Evolutionary conservation across 2,113 vertebrate species (phyloP).

Genomic region (Phylloscopus whistleri): DNA sequence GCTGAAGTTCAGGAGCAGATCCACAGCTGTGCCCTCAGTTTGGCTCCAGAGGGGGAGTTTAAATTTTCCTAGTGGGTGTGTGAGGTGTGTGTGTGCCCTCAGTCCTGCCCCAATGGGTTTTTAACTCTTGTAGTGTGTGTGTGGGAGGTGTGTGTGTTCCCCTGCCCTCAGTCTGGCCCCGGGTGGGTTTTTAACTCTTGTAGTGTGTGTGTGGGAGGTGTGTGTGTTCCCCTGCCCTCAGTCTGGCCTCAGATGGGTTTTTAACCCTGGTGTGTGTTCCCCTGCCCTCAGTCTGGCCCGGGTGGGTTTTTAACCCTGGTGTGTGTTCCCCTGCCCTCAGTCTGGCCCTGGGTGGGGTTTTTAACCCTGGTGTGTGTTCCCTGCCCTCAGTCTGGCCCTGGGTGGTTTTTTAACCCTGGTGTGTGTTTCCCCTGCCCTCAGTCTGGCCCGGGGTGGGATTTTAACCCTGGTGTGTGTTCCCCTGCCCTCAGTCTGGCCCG

Average conservation of each 20-base stretch:
- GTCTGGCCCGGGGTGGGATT: constrained; percentile 53
- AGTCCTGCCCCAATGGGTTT: background rate
- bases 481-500: background rate
- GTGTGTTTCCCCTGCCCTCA: constrained; percentile 21
- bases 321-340: background rate
- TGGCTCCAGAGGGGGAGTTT: background rate
- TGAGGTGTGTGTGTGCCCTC: background rate
- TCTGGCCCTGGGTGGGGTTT: rapidly evolving
- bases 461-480: background rate
- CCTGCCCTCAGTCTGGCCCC: too few relatives aligned
- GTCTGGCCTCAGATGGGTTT: background rate
- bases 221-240: background rate
- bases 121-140: background rate
- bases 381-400: constrained; percentile 78
- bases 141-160: too few relatives aligned
- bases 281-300: background rate
- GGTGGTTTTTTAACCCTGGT: rapidly evolving
- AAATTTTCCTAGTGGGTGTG: too few relatives aligned
- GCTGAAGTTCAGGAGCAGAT: background rate
- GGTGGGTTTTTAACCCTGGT: background rate
- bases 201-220: too few relatives aligned
- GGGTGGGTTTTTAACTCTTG: too few relatives aligned
- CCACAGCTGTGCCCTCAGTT: background rate
- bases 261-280: background rate
- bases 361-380: background rate